These are phyloP conservation scores for Apocheima hispidaria DNA, from an alignment of 2,888 invertebrate species.

Conservation along the genomic window DNA sequence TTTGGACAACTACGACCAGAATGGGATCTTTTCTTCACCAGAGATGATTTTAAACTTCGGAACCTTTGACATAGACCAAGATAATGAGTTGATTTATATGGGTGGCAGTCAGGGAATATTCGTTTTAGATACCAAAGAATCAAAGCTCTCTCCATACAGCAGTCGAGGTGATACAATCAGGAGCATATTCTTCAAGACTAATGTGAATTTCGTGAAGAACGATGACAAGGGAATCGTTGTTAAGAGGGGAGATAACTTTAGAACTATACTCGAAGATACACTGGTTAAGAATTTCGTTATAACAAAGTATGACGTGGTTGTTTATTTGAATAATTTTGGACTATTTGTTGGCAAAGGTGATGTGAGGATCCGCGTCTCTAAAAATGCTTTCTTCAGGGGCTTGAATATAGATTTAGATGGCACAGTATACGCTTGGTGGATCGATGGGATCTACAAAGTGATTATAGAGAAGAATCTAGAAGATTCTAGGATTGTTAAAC, in stretches of 20 bases:
- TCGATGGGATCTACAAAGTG: constrained; percentile 74
- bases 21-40: constrained; percentile 57
- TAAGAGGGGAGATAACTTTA: constrained; percentile 68
- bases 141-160: constrained; percentile 63
- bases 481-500: constrained; percentile 60
- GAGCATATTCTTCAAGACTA: constrained; percentile 66
- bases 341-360: constrained; percentile 64
- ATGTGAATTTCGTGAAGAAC: constrained; percentile 67
- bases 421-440: constrained; percentile 74
- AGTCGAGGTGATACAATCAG: constrained; percentile 68
- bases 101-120: constrained; percentile 75
- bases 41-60: constrained; percentile 67
- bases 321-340: constrained; percentile 65
- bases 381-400: constrained; percentile 72
- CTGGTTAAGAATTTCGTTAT: constrained; percentile 69
- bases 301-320: constrained; percentile 64
- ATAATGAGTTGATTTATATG: constrained; percentile 65
- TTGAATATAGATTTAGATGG: constrained; percentile 69
- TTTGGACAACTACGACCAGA: constrained; percentile 54
- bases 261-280: constrained; percentile 57
- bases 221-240: constrained; percentile 62
- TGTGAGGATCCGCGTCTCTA: constrained; percentile 59
- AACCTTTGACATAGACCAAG: constrained; percentile 74
- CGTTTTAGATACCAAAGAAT: constrained; percentile 55
- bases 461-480: constrained; percentile 56